Evolutionary conservation across 1,140 invertebrate genomes (phyloP), one percentile per base, ranked within the genome.

Genomic region (Heterodera schachtii): DNA sequence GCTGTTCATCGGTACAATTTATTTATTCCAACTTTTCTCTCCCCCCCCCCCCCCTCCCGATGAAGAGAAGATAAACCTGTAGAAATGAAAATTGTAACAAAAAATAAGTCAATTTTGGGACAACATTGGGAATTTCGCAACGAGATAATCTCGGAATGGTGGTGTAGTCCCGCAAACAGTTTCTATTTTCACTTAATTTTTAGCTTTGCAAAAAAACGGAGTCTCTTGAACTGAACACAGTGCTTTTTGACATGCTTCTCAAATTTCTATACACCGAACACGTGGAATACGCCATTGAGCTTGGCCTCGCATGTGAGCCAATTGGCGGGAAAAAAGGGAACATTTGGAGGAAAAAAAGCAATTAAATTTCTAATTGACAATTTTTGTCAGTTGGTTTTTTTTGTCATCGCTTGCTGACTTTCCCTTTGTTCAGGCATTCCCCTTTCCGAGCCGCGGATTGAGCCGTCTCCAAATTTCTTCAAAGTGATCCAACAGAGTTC

Each of bases 401-500:
- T 79, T 41, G 64, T 80, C 8, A 57, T 21, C 81, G 78, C 43
- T 44, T 1, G 4, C 0, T 74, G 49, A 11, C 8, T 52, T 13
- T 52, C 5, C 57, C 19, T 64, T 19, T 64, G 44, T 88, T 93
- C 93, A 73, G 94, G 88, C 47, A 92, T 98, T 81, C 96, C 97
- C 0, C 93, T 96, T 47, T 94, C 95, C 3, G 96, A 98, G 90
- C 94, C 94, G 79, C 93, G 93, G 85, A 91, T 90, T 80, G 93
- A 94, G 93, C 96, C 85, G 91, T 92, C 95, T 89, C 93, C 98
- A 73, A 94, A 96, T 90, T 98, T 98, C 91, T 98, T 98, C 89
- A 94, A 95, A 90, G 93, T 96, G 19, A 94, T 96, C 6, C 94
- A 95, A 84, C 95, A 98, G 90, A 94, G 95, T n/a, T 98, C 97